Base-by-base conservation (phyloP, 2,888 invertebrate genomes). In the Selenia dentaria region DNA sequence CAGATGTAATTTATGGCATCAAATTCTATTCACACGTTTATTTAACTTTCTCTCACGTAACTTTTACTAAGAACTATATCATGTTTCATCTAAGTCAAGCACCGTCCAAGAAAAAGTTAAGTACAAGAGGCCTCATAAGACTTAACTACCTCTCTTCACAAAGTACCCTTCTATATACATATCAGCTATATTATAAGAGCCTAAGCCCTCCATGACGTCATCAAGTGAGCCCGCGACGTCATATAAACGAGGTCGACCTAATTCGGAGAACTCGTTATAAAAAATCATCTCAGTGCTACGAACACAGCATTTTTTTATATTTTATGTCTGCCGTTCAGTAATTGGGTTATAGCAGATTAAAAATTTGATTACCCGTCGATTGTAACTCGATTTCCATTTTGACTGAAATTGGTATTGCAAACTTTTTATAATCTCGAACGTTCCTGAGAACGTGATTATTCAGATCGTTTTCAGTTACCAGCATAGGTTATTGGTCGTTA, bases 241-340 rank as follows among this genome's bases (percentile, higher is more conserved):
- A 49, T 45, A 51, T 51, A 61, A 61, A 61, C 55, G 53, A 59
- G 55, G 37, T 35, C 49, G 66, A 64, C 66, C 64, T 61, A 64
- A 66, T 70, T 70, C 49, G 31, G 44, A 56, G 47, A 50, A 48
- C 55, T 64, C 54, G 56, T 61, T 61, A 60, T 47, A 60, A 60
- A 63, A 20, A 64, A 64, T 54, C 46, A 56, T 60, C 38, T 52
- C 47, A 28, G 43, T 50, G 47, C 28, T 37, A 50, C 29, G 40
- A 38, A 18, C 40, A 24, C 32, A 40, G 36, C 45, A 12, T 46
- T 44, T 41, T n/a, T 48, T 50, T 47, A 49, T 42, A 56, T 57
- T 54, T 52, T 48, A 54, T 49, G 50, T 49, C 56, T 48, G 41
- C 42, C 46, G 33, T 27, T 35, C 48, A 45, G 53, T 58, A 61